Evolutionary conservation across 1,140 invertebrate genomes (phyloP), one percentile per base, ranked within the genome.

Genomic region (Venturia canescens): DNA sequence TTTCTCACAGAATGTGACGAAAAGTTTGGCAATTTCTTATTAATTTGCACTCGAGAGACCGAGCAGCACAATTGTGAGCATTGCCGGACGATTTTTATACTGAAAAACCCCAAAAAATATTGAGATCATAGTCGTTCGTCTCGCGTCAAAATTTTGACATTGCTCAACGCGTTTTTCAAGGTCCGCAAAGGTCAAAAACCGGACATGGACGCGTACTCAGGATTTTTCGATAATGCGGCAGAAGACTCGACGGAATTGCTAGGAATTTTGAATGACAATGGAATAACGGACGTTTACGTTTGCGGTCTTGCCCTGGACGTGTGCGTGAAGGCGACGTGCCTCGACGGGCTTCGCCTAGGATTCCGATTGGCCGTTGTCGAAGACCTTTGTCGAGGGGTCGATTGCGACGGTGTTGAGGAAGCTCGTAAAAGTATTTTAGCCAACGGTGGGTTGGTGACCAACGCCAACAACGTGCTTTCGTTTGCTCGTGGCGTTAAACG

Each of bases 271-370:
- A 87, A 90, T 27, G 86, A 93, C 57, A 90, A 93, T 53, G 92
- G 92, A 16, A 93, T 95, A 7, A 96, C 95, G 1, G 95, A 96
- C 87, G 92, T 97, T 27, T 97, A 95, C 87, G 91, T 97, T 15
- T 96, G 96, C 89, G 97, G 97, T 5, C 84, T 97, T 9, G 96
- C 96, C 0, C 95, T 95, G 85, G 97, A 97, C 86, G 92, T 97
- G 79, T 97, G 97, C 90, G 96, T 97, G n/a, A 94, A 93, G 76
- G 92, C 93, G 3, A 95, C 95, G 2, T 94, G 94, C 18, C 86
- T 92, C 0, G 93, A 96, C 89, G 92, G 94, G 3, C 87, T 96
- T 13, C 92, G 93, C 29, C 91, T 94, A 78, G 95, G 95, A 3
- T 96, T 95, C 87, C 90, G 95, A 27, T 94, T 96, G 1, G 92